A percentile compares a stretch with the other conserved stretches of the same genome.
Conservation (phyloP, 2,888 invertebrate species). For the Amphipyra berbera region DNA sequence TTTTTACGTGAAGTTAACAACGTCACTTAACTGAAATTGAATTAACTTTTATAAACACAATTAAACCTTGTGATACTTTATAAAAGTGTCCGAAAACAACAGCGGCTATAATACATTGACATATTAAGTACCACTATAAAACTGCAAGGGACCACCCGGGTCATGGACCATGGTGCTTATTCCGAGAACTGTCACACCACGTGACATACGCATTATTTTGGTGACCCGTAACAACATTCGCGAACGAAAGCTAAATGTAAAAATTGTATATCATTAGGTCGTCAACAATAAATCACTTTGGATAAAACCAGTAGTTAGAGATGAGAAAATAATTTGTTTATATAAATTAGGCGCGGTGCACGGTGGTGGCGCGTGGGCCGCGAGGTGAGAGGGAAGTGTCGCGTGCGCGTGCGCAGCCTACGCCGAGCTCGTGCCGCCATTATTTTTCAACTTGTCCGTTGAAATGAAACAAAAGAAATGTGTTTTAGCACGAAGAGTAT, state of each 20-base stretch:
- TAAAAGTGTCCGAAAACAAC: conserved; percentile 69
- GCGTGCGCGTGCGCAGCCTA: conserved; percentile 82
- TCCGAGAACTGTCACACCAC: conserved; percentile 69
- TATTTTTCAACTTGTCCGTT: conserved; percentile 74
- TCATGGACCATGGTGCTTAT: conserved; percentile 59
- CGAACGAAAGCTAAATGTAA: conserved; percentile 56
- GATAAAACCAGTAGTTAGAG: conserved; percentile 82
- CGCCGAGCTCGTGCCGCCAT: conserved; percentile 77
- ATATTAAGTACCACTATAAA: conserved; percentile 75
- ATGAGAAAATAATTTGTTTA: conserved; percentile 84
- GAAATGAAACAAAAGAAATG: conserved; percentile 73
- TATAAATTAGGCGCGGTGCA: conserved; percentile 74
- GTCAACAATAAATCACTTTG: conserved; percentile 68
- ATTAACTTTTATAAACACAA: conserved; percentile 57
- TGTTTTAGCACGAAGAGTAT: conserved; percentile 49
- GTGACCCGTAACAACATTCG: conserved; percentile 53
- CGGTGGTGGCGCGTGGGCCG: conserved; percentile 73
- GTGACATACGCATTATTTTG: conserved; percentile 68
- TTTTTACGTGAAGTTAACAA: conserved; percentile 30
- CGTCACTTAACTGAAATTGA: conserved; percentile 45
- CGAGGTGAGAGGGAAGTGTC: conserved; percentile 75
- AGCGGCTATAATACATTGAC: conserved; percentile 70
- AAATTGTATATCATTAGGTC: conserved; percentile 56
- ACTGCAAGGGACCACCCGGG: conserved; percentile 71
- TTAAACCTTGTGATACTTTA: conserved; percentile 64